A percentile compares a stretch with the other conserved stretches of the same genome.
These are phyloP conservation scores for Rhagologus leucostigma DNA, from an alignment of 2,113 vertebrate species.

Conservation along the genomic window DNA sequence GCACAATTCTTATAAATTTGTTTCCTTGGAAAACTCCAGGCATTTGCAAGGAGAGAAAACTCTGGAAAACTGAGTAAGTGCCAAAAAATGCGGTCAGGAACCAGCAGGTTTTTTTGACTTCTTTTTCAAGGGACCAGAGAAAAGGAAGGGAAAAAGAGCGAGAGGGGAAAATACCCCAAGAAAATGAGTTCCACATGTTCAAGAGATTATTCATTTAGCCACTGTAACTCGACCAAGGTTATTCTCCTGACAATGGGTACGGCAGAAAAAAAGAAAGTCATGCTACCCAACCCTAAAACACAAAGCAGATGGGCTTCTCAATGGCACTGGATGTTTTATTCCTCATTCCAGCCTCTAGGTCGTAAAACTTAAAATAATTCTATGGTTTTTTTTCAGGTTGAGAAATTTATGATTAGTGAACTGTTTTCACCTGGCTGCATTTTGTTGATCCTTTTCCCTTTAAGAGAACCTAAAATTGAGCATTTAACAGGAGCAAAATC, in stretches of 20 bases:
- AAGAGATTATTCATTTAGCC: constrained; percentile 50
- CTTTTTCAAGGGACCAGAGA: constrained; percentile 8
- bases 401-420: not conserved
- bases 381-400: not conserved
- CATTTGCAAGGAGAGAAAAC: not conserved
- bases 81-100: constrained; percentile 63
- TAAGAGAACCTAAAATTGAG: not conserved
- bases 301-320: constrained; percentile 62
- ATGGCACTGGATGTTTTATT: not conserved
- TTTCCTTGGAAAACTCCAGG: not conserved
- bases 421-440: not conserved
- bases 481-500: not conserved
- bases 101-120: constrained; percentile 1
- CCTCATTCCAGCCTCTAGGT: not conserved
- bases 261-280: constrained; percentile 36
- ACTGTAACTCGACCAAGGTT: constrained; percentile 63
- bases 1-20: not conserved
- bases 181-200: constrained; percentile 76
- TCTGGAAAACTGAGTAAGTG: constrained; percentile 22
- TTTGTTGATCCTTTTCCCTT: not conserved
- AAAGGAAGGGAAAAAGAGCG: not conserved
- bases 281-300: constrained; percentile 50
- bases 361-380: not conserved
- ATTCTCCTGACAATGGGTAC: constrained; percentile 52
- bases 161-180: constrained; percentile 26